A percentile compares a stretch with the other conserved stretches of the same genome.
Conservation (phyloP, 2,888 invertebrate genomes). For the Nudaria mundana region DNA sequence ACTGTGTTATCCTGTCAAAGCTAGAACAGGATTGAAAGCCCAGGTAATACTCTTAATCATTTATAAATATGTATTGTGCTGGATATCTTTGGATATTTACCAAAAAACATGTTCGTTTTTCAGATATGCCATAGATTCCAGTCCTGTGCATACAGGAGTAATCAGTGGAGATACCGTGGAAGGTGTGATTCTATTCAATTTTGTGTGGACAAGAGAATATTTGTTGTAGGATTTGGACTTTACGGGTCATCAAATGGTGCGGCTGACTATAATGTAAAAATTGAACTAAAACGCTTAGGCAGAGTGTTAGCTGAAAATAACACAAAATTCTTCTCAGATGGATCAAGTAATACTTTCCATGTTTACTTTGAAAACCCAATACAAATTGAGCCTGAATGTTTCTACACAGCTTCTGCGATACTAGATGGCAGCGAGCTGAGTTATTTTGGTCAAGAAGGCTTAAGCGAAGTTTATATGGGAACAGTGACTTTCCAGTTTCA, state of each 20-base stretch:
- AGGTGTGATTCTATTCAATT: constrained; percentile 98
- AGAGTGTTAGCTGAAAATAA: constrained; percentile 94
- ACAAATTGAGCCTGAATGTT: constrained; percentile 95
- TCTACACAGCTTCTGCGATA: constrained; percentile 97
- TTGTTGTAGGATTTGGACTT: constrained; percentile 96
- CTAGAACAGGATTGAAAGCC: constrained; percentile 93
- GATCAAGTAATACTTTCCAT: constrained; percentile 97
- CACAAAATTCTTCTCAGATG: constrained; percentile 97
- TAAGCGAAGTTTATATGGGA: constrained; percentile 96
- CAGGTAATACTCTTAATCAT: constrained; percentile 81
- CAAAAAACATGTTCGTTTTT: constrained; percentile 19
- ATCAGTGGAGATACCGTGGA: constrained; percentile 98
- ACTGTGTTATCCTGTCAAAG: constrained; percentile 90
- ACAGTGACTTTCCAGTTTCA: constrained; percentile 98
- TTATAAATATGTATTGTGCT: too few species aligned
- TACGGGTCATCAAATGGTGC: constrained; percentile 98
- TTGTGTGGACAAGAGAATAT: constrained; percentile 96
- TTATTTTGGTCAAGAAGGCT: constrained; percentile 98
- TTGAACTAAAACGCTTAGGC: constrained; percentile 95
- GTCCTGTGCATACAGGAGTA: constrained; percentile 97
- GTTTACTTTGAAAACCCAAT: constrained; percentile 89
- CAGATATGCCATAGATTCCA: constrained; percentile 97
- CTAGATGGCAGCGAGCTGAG: constrained; percentile 96
- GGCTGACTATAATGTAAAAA: constrained; percentile 96
- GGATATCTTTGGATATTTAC: background rate